Conservation (phyloP, 1,140 invertebrate genomes). For the Drosophila chauvacae region DNA sequence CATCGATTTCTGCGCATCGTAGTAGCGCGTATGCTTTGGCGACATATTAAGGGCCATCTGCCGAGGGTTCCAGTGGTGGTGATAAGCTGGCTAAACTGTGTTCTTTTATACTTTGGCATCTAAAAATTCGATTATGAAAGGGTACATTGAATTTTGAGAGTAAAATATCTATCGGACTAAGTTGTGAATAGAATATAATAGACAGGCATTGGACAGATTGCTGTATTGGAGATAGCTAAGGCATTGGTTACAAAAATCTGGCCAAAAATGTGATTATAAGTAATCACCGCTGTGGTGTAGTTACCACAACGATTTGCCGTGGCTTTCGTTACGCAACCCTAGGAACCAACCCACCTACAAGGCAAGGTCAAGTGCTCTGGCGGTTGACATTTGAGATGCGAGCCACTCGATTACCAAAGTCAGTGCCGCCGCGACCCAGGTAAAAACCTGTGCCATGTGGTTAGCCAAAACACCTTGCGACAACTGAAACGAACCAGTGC, state of each 20-base stretch:
- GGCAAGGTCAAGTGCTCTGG: slow-evolving; percentile 38
- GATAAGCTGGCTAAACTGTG: background rate
- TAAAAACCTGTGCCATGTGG: slow-evolving; percentile 41
- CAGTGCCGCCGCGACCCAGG: slow-evolving; percentile 21
- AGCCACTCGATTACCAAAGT: slow-evolving; percentile 58
- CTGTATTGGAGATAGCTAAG: background rate
- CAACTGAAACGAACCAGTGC: slow-evolving; percentile 49
- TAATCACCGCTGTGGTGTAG: background rate
- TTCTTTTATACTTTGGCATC: slow-evolving; percentile 20
- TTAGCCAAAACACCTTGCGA: slow-evolving; percentile 56
- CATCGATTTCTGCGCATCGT: slow-evolving; percentile 46
- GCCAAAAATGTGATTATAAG: background rate
- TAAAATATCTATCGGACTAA: slow-evolving; percentile 2
- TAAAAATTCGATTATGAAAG: slow-evolving; percentile 12
- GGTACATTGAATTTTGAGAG: slow-evolving; percentile 55
- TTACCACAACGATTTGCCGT: background rate
- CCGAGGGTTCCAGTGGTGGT: background rate
- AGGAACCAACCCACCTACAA: slow-evolving; percentile 4
- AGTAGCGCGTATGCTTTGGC: slow-evolving; percentile 28
- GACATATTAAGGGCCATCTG: slow-evolving; percentile 43
- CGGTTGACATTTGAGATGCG: slow-evolving; percentile 37
- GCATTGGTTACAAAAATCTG: background rate
- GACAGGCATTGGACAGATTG: slow-evolving; percentile 11
- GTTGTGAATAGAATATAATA: background rate
- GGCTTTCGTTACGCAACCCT: slow-evolving; percentile 13